phyloP scores from a whole-genome alignment of 2,888 invertebrate species.

The Sinhomidia bicolor region DNA sequence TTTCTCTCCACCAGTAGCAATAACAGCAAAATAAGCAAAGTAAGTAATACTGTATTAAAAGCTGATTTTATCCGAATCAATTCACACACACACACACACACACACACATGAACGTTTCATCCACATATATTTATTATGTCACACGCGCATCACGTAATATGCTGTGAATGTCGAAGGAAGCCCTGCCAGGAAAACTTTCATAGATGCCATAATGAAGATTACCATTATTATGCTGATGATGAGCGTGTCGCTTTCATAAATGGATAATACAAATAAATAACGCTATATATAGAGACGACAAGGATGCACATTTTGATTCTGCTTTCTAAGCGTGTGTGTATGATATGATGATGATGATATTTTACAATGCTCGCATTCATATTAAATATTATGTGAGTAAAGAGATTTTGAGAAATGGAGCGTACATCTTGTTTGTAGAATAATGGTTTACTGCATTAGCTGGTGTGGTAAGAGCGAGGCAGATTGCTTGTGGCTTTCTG shows the following conservation, averaged over 20 bases:
- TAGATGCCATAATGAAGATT: slow-evolving; percentile 62
- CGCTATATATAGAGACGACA: background rate
- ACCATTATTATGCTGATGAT: slow-evolving; percentile 65
- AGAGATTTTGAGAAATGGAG: slow-evolving; percentile 59
- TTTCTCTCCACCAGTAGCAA: slow-evolving; percentile 14
- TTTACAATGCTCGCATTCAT: slow-evolving; percentile 38
- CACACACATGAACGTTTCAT: slow-evolving; percentile 14
- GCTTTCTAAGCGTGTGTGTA: too few relatives aligned
- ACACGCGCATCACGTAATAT: slow-evolving; percentile 49
- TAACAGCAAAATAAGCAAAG: background rate
- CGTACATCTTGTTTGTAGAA: slow-evolving; percentile 43
- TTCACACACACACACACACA: slow-evolving; percentile 22
- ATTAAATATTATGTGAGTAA: slow-evolving; percentile 42
- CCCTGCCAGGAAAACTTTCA: slow-evolving; percentile 1
- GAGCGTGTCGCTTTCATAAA: slow-evolving; percentile 61
- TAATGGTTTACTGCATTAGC: background rate
- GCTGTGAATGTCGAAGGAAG: slow-evolving; percentile 23
- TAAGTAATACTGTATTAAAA: background rate
- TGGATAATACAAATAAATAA: slow-evolving; percentile 38
- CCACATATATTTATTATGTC: slow-evolving; percentile 32
- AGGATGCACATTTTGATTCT: slow-evolving; percentile 22
- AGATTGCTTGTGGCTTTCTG: slow-evolving; percentile 63
- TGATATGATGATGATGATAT: too few relatives aligned
- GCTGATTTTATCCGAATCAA: slow-evolving; percentile 46
- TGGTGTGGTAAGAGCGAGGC: slow-evolving; percentile 14